Percentiles rank a stretch among this genome's conserved stretches.
phyloP scores from a whole-genome alignment of 1,140 invertebrate species.

The Leptinotarsa defecta region DNA sequence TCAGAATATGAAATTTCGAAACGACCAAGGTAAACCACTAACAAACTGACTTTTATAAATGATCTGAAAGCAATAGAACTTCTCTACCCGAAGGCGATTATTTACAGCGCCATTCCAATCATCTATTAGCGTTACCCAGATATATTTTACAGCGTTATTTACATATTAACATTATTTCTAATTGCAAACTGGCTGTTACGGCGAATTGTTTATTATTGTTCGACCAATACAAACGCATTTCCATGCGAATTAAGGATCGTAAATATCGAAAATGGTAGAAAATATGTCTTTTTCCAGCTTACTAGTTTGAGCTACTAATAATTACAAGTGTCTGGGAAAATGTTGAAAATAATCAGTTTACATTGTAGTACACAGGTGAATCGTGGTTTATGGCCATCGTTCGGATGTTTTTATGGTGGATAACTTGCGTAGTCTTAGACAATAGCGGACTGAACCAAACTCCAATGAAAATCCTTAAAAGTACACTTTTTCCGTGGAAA shows the following conservation, averaged over 20 bases:
- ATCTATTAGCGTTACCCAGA: slow-evolving; percentile 1
- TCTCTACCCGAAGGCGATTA: background rate
- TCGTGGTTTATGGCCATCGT: background rate
- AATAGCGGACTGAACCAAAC: too few species aligned
- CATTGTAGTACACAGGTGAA: background rate
- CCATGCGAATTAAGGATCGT: background rate
- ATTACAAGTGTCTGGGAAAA: background rate
- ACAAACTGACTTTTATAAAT: too few species aligned
- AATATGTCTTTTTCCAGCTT: background rate
- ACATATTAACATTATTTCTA: slow-evolving; percentile 4
- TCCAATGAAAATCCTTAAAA: too few species aligned
- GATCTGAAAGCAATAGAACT: background rate
- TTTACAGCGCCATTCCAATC: background rate
- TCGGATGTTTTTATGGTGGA: background rate
- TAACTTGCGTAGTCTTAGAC: too few species aligned
- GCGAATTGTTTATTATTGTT: slow-evolving; percentile 1
- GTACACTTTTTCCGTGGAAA: too few species aligned
- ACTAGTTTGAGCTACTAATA: background rate
- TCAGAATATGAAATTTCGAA: too few species aligned
- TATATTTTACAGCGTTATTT: slow-evolving; percentile 4
- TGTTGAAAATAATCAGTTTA: background rate
- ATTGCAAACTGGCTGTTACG: background rate
- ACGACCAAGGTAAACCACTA: too few species aligned
- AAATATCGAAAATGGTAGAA: background rate
- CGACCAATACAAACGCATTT: slow-evolving; percentile 3